Evolutionary conservation across 64 coral and sea anemone genomes (phyloP), one percentile per base, ranked within the genome.

Genomic region (Catalaphyllia jardinei): DNA sequence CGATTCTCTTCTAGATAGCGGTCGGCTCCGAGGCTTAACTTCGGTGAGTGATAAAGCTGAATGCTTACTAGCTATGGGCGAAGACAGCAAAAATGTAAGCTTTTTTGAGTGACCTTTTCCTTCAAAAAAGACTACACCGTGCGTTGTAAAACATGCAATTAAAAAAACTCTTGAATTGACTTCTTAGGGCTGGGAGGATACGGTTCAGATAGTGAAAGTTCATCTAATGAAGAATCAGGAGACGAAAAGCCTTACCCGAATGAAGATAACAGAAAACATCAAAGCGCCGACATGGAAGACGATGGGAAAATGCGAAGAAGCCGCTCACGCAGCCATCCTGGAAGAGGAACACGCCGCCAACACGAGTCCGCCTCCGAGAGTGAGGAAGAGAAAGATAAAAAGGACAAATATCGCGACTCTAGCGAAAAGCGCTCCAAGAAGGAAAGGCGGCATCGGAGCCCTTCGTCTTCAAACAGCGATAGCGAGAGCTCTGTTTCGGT

Each of bases 401-500:
- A 1, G 52, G 74, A 76, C 10, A 28, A 49, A 64, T 39, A 49
- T 24, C 55, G 62, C 74, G 72, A 73, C 17, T 60, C 79, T 1
- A 13, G 59, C 30, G 57, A 29, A 2, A 64, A 80, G 29, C 67
- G 18, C 4, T 29, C 22, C 33, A 79, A 54, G 31, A 93, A 88
- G 63, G 83, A 63, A 33, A 94, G 54, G 57, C 86, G 86, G 15
- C 74, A 74, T 24, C 69, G 69, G 17, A 94, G 79, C 55, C 92
- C 79, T 62, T 76, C 87, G 9, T 77, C 73, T 22, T 85, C 78
- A 33, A 80, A 89, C 35, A 89, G 82, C 50, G 94, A 89, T 52
- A 89, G 88, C 17, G 87, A 87, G 0, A 86, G 88, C n/a, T 96
- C 87, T 71, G 61, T 35, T 54, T 96, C 94, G 49, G 72, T 59